A percentile compares a stretch with the other conserved stretches of the same genome.
phyloP scores from a whole-genome alignment of 2,888 invertebrate genomes.

The Pteria penguin region DNA sequence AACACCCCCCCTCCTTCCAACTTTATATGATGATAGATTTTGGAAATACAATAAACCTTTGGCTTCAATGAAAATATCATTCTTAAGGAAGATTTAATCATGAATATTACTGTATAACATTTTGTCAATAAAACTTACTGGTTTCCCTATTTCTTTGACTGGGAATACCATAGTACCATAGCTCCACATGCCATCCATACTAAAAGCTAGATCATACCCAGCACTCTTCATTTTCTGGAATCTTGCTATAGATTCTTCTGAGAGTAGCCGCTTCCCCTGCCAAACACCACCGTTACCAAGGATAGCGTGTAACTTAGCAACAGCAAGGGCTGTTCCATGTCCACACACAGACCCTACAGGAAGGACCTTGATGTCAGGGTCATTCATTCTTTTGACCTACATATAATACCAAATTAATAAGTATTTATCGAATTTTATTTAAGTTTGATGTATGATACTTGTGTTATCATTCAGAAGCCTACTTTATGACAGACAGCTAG shows the following conservation, averaged over 20 bases:
- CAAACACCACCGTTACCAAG: conserved; percentile 62
- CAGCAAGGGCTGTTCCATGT: conserved; percentile 58
- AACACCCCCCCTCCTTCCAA: too few species aligned
- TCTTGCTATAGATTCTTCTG: conserved; percentile 50
- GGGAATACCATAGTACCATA: conserved; percentile 66
- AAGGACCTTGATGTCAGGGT: conserved; percentile 63
- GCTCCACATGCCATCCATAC: conserved; percentile 63
- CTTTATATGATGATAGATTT: too few species aligned
- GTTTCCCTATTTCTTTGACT: conserved; percentile 58
- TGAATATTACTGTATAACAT: too few species aligned
- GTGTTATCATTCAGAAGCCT: too few species aligned
- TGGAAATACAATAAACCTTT: too few species aligned
- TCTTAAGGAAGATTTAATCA: too few species aligned
- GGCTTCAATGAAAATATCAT: too few species aligned
- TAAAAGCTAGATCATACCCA: conserved; percentile 62
- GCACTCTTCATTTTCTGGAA: conserved; percentile 61
- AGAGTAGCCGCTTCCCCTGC: conserved; percentile 57
- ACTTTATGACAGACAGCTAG: too few species aligned
- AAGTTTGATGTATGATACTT: too few species aligned
- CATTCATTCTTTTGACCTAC: conserved; percentile 58
- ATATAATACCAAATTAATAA: not conserved
- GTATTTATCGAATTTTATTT: not conserved
- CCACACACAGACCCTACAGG: conserved; percentile 63
- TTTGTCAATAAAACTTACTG: conserved; percentile 59
- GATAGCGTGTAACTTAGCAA: conserved; percentile 61